Base-by-base conservation (phyloP, 1,140 invertebrate species). In the Calephelis nemesis region DNA sequence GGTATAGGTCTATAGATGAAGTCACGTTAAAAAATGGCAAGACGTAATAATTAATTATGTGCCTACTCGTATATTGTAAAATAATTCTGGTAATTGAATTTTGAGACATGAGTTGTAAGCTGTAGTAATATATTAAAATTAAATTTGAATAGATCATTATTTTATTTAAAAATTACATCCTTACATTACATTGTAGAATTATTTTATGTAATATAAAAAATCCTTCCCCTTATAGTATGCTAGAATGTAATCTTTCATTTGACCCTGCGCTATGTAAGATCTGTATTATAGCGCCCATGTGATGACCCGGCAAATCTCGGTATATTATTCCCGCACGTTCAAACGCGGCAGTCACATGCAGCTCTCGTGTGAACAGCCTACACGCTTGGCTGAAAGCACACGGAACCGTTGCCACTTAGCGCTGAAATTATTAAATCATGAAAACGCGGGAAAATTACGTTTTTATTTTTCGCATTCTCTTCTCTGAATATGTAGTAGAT, bases 221-320 rank as follows among this genome's bases (percentile, higher is more conserved):
- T 30, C 1, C 30, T 0, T 30, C 0, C 30, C 30, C 30, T 30
- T 2, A 30, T 30, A 30, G 30, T 30, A 30, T 30, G 30, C 30
- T 30, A 30, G 30, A 45, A 45, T 45, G 52, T 12, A 30, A 58
- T 39, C 39, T 39, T 39, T 58, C 62, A 39, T 50, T 69, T 63
- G 60, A 66, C 42, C 50, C 47, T 69, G 48, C 58, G 65, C 50
- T 62, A 68, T 63, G 65, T 48, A 77, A 73, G 54, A 75, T 68
- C 70, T 72, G 76, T 69, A 68, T 63, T 73, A 66, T 67, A 74
- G 69, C 52, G 65, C 63, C 67, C 68, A 77, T 77, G 74, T 79
- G 76, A 80, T 83, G 83, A 84, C 83, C 83, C 79, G 79, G 79
- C 76, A 79, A 80, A 83, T 81, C 79, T 79, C 77, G 71, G 75